Evolutionary conservation across 1,140 invertebrate genomes (phyloP), one percentile per base, ranked within the genome.

Genomic region (Uloborus diversus): DNA sequence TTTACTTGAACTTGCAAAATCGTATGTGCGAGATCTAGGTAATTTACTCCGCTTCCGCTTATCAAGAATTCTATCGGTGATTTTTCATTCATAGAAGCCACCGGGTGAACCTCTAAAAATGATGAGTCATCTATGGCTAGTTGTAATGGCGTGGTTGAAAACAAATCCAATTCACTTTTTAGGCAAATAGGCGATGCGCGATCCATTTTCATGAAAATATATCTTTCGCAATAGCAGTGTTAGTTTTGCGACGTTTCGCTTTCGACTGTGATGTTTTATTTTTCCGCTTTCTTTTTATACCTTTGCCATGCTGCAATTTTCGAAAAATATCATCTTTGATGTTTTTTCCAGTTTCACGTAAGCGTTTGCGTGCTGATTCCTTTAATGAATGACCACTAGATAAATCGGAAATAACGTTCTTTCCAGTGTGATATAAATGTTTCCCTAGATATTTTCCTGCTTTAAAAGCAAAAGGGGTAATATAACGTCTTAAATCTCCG

Each of bases 21-120:
- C 7, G 37, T 51, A 51, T 62, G 37, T 49, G 70, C 70, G 35
- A 75, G 64, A 51, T 75, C 57, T 13, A 75, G 32, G 64, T 62
- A 75, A 33, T 64, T 25, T 14, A 49, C 42, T 11, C 37, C 25
- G 23, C 32, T 62, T 20, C 57, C 57, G 13, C 59, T 75, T 20
- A 62, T 62, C 25, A 28, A 64, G 35, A 64, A 75, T 53, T 75
- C 70, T 62, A 75, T 4, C n/a, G 59, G 37, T 3, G 59, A 37
- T 13, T 33, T 61, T 0, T 61, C 56, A 0, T 14, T 23, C 25
- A 75, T 9, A 4, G 42, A 62, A 5, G 57, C 25, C 11, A 75
- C 27, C 4, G 28, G 70, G 28, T 64, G 70, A 14, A 64, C 51
- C 35, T 75, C 37, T 11, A 37, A 0, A n/a, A 61, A 62, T 25